Evolutionary conservation across 2,797 vertebrate species (phyloP).

Genomic region (Ataeniobius toweri): DNA sequence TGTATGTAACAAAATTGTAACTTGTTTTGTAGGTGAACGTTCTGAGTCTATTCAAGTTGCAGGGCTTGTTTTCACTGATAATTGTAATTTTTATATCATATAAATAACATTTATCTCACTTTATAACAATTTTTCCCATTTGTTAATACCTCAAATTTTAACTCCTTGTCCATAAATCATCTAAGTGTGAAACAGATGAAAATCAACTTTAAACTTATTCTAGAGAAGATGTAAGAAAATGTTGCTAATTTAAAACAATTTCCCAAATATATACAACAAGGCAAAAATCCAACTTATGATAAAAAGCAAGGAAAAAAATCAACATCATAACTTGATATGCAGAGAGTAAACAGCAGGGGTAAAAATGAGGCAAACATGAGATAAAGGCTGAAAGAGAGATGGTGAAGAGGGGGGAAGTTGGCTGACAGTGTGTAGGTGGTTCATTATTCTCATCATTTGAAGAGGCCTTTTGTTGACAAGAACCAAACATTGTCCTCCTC

Average conservation of each 20-base stretch:
- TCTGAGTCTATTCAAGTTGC: not conserved
- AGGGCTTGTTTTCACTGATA: not conserved
- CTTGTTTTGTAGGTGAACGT: not conserved
- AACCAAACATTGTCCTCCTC: conserved; percentile 64
- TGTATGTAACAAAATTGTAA: not conserved
- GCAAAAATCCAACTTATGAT: conserved; percentile 12
- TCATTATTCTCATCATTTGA: conserved; percentile 70
- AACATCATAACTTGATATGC: conserved; percentile 28
- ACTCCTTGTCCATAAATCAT: not conserved
- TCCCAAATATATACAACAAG: not conserved
- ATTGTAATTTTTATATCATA: no score
- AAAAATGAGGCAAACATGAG: conserved; percentile 1
- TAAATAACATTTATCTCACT: not conserved
- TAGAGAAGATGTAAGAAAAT: not conserved
- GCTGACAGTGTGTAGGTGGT: conserved; percentile 73
- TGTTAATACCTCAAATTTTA: not conserved
- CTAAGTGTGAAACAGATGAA: not conserved
- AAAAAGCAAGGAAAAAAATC: conserved; percentile 13
- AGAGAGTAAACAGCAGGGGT: conserved; percentile 27
- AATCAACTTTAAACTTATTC: not conserved
- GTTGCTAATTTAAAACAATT: not conserved
- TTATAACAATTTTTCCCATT: not conserved
- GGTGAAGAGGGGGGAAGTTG: conserved; percentile 45
- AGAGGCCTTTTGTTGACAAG: conserved; percentile 75
- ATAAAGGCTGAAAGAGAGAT: conserved; percentile 49